Conservation (phyloP, 2,888 invertebrate species). For the Macaria notata region DNA sequence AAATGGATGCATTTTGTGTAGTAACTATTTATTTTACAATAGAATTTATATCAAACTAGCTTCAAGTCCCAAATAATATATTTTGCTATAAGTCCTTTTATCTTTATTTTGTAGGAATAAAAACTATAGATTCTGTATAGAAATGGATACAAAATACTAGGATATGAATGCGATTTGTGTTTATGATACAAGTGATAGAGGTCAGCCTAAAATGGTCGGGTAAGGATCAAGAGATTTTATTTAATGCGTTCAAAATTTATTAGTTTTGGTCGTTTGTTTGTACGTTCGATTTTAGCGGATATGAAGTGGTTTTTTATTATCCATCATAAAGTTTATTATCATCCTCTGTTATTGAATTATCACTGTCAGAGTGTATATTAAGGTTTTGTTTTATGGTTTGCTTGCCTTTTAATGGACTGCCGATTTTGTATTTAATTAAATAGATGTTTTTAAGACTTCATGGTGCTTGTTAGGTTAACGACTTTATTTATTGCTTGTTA, state of each 20-base stretch:
- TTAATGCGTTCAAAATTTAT: slow-evolving; percentile 78
- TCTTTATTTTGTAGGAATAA: too few species aligned
- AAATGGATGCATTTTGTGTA: too few species aligned
- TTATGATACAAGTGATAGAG: slow-evolving; percentile 21
- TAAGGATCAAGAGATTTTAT: slow-evolving; percentile 54
- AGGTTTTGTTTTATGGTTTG: slow-evolving; percentile 29
- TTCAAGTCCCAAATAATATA: not conserved
- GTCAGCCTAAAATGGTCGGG: slow-evolving; percentile 43
- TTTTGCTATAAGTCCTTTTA: not conserved
- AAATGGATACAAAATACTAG: too few species aligned
- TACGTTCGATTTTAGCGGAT: slow-evolving; percentile 65
- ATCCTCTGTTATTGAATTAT: slow-evolving; percentile 55
- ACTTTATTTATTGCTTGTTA: slow-evolving; percentile 20
- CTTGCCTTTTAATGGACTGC: slow-evolving; percentile 16
- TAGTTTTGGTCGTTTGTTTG: slow-evolving; percentile 56
- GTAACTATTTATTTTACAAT: too few species aligned
- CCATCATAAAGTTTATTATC: slow-evolving; percentile 62
- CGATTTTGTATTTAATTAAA: slow-evolving; percentile 19
- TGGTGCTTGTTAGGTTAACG: slow-evolving; percentile 22
- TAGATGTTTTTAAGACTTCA: slow-evolving; percentile 15
- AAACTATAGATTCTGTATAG: too few species aligned
- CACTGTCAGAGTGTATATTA: slow-evolving; percentile 34
- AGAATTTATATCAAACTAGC: too few species aligned
- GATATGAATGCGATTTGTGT: too few species aligned
- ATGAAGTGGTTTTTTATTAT: slow-evolving; percentile 70